Evolutionary conservation across 64 coral and sea anemone genomes (phyloP), one percentile per base, ranked within the genome.

Genomic region (Dendronephthya gigantea): DNA sequence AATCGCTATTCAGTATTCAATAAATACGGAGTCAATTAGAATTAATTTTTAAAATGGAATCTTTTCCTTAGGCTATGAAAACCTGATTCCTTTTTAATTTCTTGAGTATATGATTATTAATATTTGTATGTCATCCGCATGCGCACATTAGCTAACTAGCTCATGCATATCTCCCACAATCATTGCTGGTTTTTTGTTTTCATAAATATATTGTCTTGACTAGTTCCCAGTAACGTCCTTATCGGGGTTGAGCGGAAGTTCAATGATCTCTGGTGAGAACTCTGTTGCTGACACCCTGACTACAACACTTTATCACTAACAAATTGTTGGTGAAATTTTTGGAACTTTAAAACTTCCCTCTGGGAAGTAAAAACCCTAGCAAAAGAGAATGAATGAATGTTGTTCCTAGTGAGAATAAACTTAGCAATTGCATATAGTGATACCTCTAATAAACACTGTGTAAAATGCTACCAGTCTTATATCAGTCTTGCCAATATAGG

Each of bases 291-390:
- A 97, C 94, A 97, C 94, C 94, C 87, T 40, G 72, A 91, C 19
- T 68, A 68, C 91, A 90, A 92, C 91, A 85, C 91, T 51, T 41
- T 39, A 82, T 93, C 92, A 98, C 90, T 52, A 91, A 49, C 87
- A 87, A 85, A 66, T 39, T 88, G 81, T 36, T 98, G 89, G 95
- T 93, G 92, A 90, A 93, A 93, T 93, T 98, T 97, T 97, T 97
- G 94, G 94, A 93, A 45, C 11, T 45, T 45, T 45, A 4, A 29
- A 49, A 83, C 83, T 94, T 94, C 83, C 13, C 2, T 27, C 27
- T 17, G 31, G 89, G 91, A 87, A 90, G 86, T 84, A 6, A 45
- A 45, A 45, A 45, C 41, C 41, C n/a, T n/a, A n/a, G n/a, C n/a
- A n/a, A n/a, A n/a, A n/a, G n/a, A n/a, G n/a, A n/a, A n/a, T n/a